Conservation (phyloP, 1,140 invertebrate genomes). For the Hyles euphorbiae region DNA sequence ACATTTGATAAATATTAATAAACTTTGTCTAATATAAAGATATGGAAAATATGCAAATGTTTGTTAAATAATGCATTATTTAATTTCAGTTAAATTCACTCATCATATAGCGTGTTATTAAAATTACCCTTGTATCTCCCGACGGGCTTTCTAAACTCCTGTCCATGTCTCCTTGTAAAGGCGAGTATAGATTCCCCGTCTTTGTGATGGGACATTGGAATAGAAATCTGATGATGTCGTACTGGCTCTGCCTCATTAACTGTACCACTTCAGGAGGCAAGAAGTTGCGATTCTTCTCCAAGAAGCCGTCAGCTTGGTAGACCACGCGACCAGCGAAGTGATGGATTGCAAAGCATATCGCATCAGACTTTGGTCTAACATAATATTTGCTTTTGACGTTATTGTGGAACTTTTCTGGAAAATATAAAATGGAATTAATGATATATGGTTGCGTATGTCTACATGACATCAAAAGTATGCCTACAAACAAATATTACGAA, state of each 20-base stretch:
- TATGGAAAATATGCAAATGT: too few relatives aligned
- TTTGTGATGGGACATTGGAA: constrained; percentile 90
- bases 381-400: constrained; percentile 88
- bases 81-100: neutral
- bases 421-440: too few relatives aligned
- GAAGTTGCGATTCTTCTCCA: constrained; percentile 91
- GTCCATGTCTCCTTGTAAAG: constrained; percentile 73
- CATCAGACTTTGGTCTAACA: constrained; percentile 85
- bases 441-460: too few relatives aligned
- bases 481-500: too few relatives aligned
- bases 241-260: constrained; percentile 83
- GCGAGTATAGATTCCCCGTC: constrained; percentile 84
- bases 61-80: too few relatives aligned
- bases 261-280: constrained; percentile 88
- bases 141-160: constrained; percentile 65
- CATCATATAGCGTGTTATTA: neutral
- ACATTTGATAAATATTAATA: too few relatives aligned
- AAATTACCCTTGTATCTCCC: constrained; percentile 52
- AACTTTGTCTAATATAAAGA: too few relatives aligned
- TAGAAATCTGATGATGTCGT: constrained; percentile 83
- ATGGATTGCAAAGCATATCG: constrained; percentile 83
- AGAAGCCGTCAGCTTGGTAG: constrained; percentile 86
- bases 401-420: constrained; percentile 88
- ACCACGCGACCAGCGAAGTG: constrained; percentile 87
- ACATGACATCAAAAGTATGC: too few relatives aligned